These are phyloP conservation scores for Ferrisia virgata DNA, from an alignment of 2,888 invertebrate species.

Conservation along the genomic window DNA sequence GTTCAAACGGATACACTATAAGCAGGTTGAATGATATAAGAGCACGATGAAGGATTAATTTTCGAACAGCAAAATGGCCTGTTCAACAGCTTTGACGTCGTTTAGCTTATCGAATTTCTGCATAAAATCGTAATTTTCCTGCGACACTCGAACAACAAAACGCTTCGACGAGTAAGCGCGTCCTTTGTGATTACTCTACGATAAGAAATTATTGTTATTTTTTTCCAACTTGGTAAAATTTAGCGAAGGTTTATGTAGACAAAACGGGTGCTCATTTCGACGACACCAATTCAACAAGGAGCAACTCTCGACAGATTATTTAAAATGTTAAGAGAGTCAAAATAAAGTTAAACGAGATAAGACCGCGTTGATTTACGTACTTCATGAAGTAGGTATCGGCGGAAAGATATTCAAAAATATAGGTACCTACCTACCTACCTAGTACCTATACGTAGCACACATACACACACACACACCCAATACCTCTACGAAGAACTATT, in stretches of 20 bases:
- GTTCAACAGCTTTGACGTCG: slow-evolving; percentile 35
- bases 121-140: slow-evolving; percentile 21
- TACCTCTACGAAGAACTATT: not conserved
- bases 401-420: not conserved
- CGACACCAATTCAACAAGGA: slow-evolving; percentile 16
- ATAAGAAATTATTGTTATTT: slow-evolving; percentile 1
- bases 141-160: slow-evolving; percentile 13
- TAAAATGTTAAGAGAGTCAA: slow-evolving; percentile 7
- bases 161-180: slow-evolving; percentile 16
- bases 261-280: slow-evolving; percentile 22
- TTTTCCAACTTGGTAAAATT: not conserved
- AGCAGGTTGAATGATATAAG: slow-evolving; percentile 26
- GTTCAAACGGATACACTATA: slow-evolving; percentile 20
- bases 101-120: slow-evolving; percentile 39
- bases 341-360: not conserved
- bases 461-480: not conserved
- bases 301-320: slow-evolving; percentile 5
- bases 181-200: not conserved
- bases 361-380: not conserved
- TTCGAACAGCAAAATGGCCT: slow-evolving; percentile 41
- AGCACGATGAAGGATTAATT: slow-evolving; percentile 42
- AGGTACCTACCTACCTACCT: too few species aligned
- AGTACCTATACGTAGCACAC: too few species aligned
- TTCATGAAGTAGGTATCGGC: not conserved
- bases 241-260: not conserved